Evolutionary conservation across 2,888 invertebrate genomes (phyloP).

Genomic region (Pammene aurita): DNA sequence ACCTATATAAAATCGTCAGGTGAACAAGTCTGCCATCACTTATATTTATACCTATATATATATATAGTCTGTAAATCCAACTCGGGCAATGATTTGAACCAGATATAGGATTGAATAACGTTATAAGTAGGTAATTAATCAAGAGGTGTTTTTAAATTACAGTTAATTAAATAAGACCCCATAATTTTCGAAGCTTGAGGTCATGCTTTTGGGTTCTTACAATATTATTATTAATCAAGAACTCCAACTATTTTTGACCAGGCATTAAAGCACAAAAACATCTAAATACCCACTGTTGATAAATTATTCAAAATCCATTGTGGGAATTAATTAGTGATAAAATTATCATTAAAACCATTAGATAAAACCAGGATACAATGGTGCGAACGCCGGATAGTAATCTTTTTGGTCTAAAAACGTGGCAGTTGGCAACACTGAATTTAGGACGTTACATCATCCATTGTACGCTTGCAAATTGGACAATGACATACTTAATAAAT

Average conservation of each 20-base stretch:
- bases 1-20: too few relatives aligned
- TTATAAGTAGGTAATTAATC: too few relatives aligned
- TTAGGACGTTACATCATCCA: slow-evolving; percentile 36
- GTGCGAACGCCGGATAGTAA: slow-evolving; percentile 37
- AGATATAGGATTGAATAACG: too few relatives aligned
- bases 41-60: too few relatives aligned
- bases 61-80: too few relatives aligned
- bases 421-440: slow-evolving; percentile 32
- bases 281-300: neutral
- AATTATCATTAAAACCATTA: slow-evolving; percentile 33
- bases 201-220: neutral
- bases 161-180: too few relatives aligned
- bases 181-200: too few relatives aligned
- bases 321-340: slow-evolving; percentile 19
- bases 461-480: slow-evolving; percentile 35
- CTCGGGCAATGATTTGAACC: too few relatives aligned
- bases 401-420: slow-evolving; percentile 42
- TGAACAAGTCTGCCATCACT: too few relatives aligned
- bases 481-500: slow-evolving; percentile 36
- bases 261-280: neutral
- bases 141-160: too few relatives aligned
- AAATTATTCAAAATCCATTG: slow-evolving; percentile 21
- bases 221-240: too few relatives aligned
- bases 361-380: slow-evolving; percentile 27
- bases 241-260: neutral